These are phyloP conservation scores for Cettia cetti DNA, from an alignment of 2,113 vertebrate species.

Conservation along the genomic window DNA sequence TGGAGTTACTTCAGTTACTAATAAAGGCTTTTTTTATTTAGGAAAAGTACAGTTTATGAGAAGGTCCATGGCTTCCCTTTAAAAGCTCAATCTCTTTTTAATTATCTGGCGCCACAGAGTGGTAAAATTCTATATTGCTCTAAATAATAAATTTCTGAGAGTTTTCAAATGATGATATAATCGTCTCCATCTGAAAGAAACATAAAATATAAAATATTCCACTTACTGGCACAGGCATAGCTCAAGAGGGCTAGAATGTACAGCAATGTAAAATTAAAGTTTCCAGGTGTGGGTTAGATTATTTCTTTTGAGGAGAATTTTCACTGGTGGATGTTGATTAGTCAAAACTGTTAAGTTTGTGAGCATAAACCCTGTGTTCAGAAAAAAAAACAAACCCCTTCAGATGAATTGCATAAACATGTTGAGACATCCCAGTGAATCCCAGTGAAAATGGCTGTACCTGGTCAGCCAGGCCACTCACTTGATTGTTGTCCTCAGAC, in stretches of 20 bases:
- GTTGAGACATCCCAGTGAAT: background rate
- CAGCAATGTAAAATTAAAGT: background rate
- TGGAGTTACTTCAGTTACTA: background rate
- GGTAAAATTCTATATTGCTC: conserved; percentile 45
- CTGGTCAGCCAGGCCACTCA: too few species aligned
- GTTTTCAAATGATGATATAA: background rate
- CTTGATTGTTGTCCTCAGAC: background rate
- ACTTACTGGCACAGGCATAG: background rate
- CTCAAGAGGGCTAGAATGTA: background rate
- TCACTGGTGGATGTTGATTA: background rate
- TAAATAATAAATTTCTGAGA: background rate
- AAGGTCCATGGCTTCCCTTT: background rate
- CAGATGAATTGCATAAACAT: background rate
- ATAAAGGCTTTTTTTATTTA: background rate
- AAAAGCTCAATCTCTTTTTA: background rate
- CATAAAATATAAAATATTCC: background rate
- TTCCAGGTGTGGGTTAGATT: background rate
- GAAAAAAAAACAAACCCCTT: background rate
- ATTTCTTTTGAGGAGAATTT: background rate
- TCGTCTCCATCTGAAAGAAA: background rate
- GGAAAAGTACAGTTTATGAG: background rate
- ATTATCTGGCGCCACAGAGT: conserved; percentile 62
- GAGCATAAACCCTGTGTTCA: background rate
- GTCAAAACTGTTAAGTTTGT: background rate
- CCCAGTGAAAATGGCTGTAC: background rate